A percentile compares a stretch with the other conserved stretches of the same genome.
phyloP scores from a whole-genome alignment of 2,888 invertebrate genomes.

The Drosophila algonquin region DNA sequence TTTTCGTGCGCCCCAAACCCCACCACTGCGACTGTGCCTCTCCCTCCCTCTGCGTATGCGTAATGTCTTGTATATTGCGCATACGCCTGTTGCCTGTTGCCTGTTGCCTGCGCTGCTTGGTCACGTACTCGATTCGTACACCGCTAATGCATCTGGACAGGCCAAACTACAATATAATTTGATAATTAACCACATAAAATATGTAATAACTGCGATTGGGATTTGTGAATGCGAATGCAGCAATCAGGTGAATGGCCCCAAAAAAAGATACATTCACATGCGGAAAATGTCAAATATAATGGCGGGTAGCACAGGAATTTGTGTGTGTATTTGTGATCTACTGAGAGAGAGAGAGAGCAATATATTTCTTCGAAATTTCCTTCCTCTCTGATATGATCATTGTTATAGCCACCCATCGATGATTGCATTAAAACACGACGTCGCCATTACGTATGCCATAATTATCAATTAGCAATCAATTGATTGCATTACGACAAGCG shows the following conservation, averaged over 20 bases:
- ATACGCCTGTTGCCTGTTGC: slow-evolving; percentile 52
- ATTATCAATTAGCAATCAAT: slow-evolving; percentile 82
- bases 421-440: slow-evolving; percentile 18
- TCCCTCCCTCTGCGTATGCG: slow-evolving; percentile 53
- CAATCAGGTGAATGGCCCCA: slow-evolving; percentile 32
- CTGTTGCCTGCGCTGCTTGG: slow-evolving; percentile 12
- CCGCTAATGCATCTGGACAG: slow-evolving; percentile 61
- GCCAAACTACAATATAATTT: slow-evolving; percentile 58
- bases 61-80: slow-evolving; percentile 65
- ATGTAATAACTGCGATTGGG: slow-evolving; percentile 38
- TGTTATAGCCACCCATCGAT: not conserved
- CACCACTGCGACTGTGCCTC: too few species aligned
- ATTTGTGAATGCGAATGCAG: slow-evolving; percentile 27
- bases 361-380: not conserved
- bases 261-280: not conserved
- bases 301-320: not conserved
- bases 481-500: slow-evolving; percentile 64
- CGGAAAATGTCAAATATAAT: slow-evolving; percentile 7
- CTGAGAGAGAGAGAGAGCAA: too few species aligned
- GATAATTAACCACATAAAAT: slow-evolving; percentile 67
- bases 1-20: slow-evolving; percentile 2
- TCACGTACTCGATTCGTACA: slow-evolving; percentile 34
- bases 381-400: not conserved
- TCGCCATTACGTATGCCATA: slow-evolving; percentile 53
- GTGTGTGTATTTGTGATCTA: too few species aligned